Evolutionary conservation across 1,140 invertebrate species (phyloP).

Genomic region (Magallana ariakensis): DNA sequence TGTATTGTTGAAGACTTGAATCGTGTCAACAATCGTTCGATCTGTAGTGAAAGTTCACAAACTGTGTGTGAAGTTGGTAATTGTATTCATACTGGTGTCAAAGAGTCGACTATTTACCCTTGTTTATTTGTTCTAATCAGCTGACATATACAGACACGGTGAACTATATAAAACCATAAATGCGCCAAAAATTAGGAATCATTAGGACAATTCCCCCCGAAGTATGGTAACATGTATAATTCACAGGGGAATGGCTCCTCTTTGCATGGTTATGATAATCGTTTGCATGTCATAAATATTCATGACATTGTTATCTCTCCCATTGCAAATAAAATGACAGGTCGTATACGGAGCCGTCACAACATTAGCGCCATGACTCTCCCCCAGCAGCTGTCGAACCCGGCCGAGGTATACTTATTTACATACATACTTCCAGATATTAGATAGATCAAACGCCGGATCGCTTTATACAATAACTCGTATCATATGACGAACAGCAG

Average conservation of each 20-base stretch:
- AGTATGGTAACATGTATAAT: conserved; percentile 16
- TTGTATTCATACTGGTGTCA: too few relatives aligned
- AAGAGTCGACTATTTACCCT: too few relatives aligned
- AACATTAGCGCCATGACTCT: neutral
- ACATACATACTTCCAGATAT: neutral
- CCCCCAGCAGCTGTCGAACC: neutral
- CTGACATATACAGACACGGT: too few relatives aligned
- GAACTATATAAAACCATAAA: neutral
- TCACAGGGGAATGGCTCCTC: conserved; percentile 7
- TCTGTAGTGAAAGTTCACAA: too few relatives aligned
- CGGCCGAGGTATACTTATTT: neutral
- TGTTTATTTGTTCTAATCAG: too few relatives aligned
- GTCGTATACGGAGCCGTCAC: neutral
- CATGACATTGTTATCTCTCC: conserved; percentile 10
- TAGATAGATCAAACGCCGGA: conserved; percentile 13
- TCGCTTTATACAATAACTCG: conserved; percentile 6
- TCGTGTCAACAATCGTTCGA: too few relatives aligned
- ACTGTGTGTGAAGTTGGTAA: too few relatives aligned
- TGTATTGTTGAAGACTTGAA: too few relatives aligned
- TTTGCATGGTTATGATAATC: conserved; percentile 32
- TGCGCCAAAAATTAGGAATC: neutral
- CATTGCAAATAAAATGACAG: conserved; percentile 27
- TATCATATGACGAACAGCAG: neutral
- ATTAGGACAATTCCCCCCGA: neutral
- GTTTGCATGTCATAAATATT: conserved; percentile 29